Percentiles rank a stretch among this genome's conserved stretches.
These are phyloP conservation scores for Actenoides hombroni DNA, from an alignment of 2,113 vertebrate species.

Conservation along the genomic window DNA sequence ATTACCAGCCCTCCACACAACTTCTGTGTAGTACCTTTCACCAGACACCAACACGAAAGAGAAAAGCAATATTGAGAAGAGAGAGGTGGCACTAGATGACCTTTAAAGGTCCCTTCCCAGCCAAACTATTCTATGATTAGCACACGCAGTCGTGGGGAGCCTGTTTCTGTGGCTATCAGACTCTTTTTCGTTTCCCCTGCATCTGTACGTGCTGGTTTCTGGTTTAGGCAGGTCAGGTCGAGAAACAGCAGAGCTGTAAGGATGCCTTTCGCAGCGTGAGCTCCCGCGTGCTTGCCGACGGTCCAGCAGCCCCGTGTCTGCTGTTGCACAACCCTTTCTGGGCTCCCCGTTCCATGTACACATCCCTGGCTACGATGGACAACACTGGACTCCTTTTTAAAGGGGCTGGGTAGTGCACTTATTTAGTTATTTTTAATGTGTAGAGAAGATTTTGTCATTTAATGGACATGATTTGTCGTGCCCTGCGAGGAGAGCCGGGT, in stretches of 20 bases:
- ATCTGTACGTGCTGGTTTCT: accelerated
- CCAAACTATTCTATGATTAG: neutral
- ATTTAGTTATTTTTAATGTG: no score
- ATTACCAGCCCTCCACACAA: neutral
- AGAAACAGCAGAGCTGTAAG: neutral
- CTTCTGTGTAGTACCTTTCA: neutral
- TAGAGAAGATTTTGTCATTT: neutral
- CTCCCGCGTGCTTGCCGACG: accelerated
- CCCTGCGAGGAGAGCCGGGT: neutral
- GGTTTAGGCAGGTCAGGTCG: neutral
- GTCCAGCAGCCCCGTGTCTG: no score
- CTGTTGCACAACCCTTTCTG: neutral
- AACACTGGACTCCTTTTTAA: neutral
- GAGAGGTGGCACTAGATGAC: neutral
- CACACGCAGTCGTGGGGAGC: accelerated
- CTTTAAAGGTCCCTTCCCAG: neutral
- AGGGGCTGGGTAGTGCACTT: neutral
- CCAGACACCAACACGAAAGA: neutral
- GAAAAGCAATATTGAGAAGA: neutral
- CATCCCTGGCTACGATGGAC: neutral
- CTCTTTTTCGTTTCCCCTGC: accelerated
- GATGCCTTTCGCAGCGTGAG: accelerated
- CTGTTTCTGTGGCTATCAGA: neutral
- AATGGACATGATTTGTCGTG: neutral
- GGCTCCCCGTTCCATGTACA: accelerated